Evolutionary conservation across 2,797 vertebrate species (phyloP), one percentile per base, ranked within the genome.

Genomic region (Typhlichthys eigenmanni): DNA sequence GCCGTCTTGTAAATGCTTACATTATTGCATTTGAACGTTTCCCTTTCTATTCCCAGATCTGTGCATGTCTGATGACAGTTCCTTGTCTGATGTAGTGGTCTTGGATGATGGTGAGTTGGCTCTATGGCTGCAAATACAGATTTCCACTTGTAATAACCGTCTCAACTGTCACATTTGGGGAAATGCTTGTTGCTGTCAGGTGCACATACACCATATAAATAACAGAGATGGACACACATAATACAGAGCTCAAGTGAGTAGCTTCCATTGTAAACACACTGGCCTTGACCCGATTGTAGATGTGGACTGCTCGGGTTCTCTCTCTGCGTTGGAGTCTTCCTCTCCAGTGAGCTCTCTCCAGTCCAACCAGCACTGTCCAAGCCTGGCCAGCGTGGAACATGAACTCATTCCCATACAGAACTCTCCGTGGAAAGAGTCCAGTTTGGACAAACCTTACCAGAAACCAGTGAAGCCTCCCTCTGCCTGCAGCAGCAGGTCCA

Each of bases 401-500:
- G 90, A 95, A 50, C 88, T 87, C 24, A 91, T 93, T 2, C 95
- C 95, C 3, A 92, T 97, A 72, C 94, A 95, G 83, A 95, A 95
- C 84, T 93, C 94, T 52, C 95, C 95, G 0, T 97, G 96, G 96
- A 95, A 85, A 59, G 96, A 97, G 86, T 93, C 95, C 58, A 96
- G 94, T 78, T 89, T 97, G 75, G 96, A 96, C 77, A 92, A 93
- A 70, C 96, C 95, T 12, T 96, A 95, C 14, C 91, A 92, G 77
- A 96, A 92, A 79, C 67, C 71, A 13, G 78, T 87, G 47, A 93
- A 93, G 55, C 80, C 87, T 47, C 79, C 55, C 43, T 92, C 91
- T 0, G 72, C 87, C 1, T 79, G 77, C 72, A 93, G 92, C 84
- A 93, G 92, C 84, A 87, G 91, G 62, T 92, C 94, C 82, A 95